These are phyloP conservation scores for Amphiprion percula DNA, from an alignment of 2,113 vertebrate genomes.

Conservation along the genomic window DNA sequence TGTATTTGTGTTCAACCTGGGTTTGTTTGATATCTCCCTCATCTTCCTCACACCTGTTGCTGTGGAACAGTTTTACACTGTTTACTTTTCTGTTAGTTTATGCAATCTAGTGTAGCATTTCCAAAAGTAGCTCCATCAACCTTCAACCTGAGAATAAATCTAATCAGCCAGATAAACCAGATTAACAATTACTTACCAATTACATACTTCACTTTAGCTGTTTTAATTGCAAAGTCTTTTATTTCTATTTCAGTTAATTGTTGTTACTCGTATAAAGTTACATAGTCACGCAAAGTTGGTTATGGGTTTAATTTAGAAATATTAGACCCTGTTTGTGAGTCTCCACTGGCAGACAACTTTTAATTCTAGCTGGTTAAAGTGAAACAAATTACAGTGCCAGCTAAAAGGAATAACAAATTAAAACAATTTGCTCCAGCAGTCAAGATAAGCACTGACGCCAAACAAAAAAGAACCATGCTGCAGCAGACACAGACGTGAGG, in stretches of 20 bases:
- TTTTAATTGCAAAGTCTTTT: background rate
- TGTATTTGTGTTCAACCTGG: background rate
- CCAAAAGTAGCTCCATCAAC: background rate
- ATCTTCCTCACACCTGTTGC: background rate
- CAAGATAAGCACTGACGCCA: background rate
- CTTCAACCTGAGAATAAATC: background rate
- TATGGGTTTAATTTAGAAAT: too few relatives aligned
- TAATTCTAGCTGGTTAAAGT: background rate
- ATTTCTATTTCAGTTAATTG: background rate
- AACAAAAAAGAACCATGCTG: background rate
- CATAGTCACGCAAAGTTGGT: background rate
- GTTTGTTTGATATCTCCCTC: background rate
- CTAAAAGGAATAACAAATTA: background rate
- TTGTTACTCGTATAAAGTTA: background rate
- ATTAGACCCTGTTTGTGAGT: too few relatives aligned
- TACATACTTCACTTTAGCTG: background rate
- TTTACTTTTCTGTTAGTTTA: too few relatives aligned
- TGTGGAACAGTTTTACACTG: too few relatives aligned
- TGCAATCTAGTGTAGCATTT: background rate
- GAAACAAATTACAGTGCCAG: conserved; percentile 4
- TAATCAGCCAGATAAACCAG: background rate
- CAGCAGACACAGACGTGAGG: background rate
- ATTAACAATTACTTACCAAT: background rate
- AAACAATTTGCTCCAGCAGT: background rate
- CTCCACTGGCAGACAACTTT: background rate